Conservation (phyloP, 2,113 vertebrate species). For the Phyllostomus discolor region DNA sequence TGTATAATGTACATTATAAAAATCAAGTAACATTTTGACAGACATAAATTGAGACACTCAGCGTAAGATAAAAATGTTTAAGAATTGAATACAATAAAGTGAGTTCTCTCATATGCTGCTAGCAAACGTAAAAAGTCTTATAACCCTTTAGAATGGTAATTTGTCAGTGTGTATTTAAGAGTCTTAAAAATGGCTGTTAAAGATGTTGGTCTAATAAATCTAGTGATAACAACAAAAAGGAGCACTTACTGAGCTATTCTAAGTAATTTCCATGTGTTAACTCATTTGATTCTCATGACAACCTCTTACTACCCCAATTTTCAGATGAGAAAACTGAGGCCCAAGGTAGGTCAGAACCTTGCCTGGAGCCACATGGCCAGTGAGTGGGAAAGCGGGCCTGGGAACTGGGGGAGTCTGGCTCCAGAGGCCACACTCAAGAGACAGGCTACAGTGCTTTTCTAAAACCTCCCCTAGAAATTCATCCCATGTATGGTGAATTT, state of each 20-base stretch:
- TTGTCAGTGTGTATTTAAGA: not conserved
- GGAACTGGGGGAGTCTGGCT: not conserved
- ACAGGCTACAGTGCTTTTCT: not conserved
- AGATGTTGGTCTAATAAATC: not conserved
- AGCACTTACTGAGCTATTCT: not conserved
- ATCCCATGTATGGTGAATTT: not conserved
- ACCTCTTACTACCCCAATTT: not conserved
- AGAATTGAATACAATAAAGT: not conserved
- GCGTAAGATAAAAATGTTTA: not conserved
- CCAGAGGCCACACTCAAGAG: not conserved
- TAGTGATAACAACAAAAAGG: not conserved
- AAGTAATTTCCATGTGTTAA: not conserved
- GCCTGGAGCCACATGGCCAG: not conserved
- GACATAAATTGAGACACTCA: not conserved
- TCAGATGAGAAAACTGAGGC: not conserved
- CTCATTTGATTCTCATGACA: not conserved
- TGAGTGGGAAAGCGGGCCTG: not conserved
- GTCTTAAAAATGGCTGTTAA: not conserved
- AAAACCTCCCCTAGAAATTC: not conserved
- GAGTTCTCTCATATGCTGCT: not conserved
- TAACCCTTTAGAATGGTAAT: not conserved
- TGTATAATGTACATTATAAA: not conserved
- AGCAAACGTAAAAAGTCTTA: not conserved
- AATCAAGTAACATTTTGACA: not conserved
- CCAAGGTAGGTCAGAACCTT: not conserved